Base-by-base conservation (phyloP, 2,113 vertebrate genomes). In the Sinocyclocheilus maitianheensis region DNA sequence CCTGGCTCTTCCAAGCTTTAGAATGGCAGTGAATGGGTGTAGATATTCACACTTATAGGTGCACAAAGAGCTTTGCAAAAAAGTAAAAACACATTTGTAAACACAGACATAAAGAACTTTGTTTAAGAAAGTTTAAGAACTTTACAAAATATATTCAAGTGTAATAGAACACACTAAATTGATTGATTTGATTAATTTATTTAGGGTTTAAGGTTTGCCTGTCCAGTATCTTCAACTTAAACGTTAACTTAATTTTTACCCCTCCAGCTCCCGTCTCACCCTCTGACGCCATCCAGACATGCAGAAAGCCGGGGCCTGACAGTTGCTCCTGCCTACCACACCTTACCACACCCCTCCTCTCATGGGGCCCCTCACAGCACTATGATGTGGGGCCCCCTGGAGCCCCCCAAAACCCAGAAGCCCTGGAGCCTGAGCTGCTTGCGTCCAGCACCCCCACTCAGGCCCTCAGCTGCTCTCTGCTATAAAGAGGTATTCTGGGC, bases 381-480 rank as follows among this genome's bases (percentile, higher is more conserved):
- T 1, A 95, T 99, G 94, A 99, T 96, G 93, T 99, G 98, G 98
- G 98, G 97, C 37, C 98, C 98, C 0, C 92, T 99, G 91, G 98
- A 99, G 65, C 98, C 98, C 30, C 98, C 98, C 0, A 98, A 99
- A 94, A 99, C 97, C 6, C 97, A 97, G 77, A 99, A 99, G 90
- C 98, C 98, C 3, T 99, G 98, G 98, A 99, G 97, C 65, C 95
- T 99, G 92, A 99, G 98, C 93, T 99, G 98, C 93, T 91, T 99
- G 87, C 95, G 98, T 30, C 98, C 98, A 0, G 98, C 98, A 0
- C 97, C 98, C 0, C 98, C 98, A 0, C 93, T 99, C 9, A 94
- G 97, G 72, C 98, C 98, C 43, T 99, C 98, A 0, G 98, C 98
- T 16, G 98, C 98, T 11, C 97, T 99, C 46, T 99, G 97, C 93